Percentiles rank a stretch among this genome's conserved stretches.
phyloP scores from a whole-genome alignment of 2,888 invertebrate species.

The Caenorhabditis sinica region DNA sequence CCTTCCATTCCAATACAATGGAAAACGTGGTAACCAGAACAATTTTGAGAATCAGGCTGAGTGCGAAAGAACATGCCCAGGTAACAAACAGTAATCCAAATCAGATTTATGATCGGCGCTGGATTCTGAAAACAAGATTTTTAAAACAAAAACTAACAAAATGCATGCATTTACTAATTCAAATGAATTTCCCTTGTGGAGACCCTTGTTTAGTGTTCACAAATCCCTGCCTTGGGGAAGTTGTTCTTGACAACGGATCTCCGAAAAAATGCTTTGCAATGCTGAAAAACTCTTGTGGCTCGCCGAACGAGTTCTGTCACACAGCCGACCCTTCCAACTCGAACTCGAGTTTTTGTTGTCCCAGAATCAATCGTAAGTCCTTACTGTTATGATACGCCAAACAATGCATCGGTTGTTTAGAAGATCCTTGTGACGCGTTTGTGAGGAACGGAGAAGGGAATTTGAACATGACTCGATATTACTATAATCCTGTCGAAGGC shows the following conservation, averaged over 20 bases:
- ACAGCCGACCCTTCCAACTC: slow-evolving; percentile 67
- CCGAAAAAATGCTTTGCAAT: slow-evolving; percentile 70
- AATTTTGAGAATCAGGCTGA: slow-evolving; percentile 81
- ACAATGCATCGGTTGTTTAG: slow-evolving; percentile 36
- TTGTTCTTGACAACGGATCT: slow-evolving; percentile 52
- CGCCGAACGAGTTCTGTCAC: slow-evolving; percentile 70
- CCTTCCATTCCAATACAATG: slow-evolving; percentile 83
- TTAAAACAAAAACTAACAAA: no score
- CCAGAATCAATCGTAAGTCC: slow-evolving; percentile 71
- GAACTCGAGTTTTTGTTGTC: slow-evolving; percentile 72
- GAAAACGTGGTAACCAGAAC: slow-evolving; percentile 82
- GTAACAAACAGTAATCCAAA: slow-evolving; percentile 64
- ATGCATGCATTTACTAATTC: no score
- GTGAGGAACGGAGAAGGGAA: slow-evolving; percentile 73
- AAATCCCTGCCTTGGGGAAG: slow-evolving; percentile 77
- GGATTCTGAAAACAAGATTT: slow-evolving; percentile 19
- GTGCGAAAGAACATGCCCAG: slow-evolving; percentile 83
- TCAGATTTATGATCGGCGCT: slow-evolving; percentile 56
- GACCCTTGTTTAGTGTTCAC: slow-evolving; percentile 72
- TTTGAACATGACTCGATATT: slow-evolving; percentile 73
- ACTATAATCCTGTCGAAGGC: slow-evolving; percentile 73
- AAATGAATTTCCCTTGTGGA: no score
- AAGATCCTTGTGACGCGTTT: slow-evolving; percentile 74
- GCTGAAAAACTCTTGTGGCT: slow-evolving; percentile 54
- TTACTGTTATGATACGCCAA: background rate